Percentiles rank a stretch among this genome's conserved stretches.
Evolutionary conservation across 2,113 vertebrate species (phyloP).

Genomic region (Alouatta palliata): DNA sequence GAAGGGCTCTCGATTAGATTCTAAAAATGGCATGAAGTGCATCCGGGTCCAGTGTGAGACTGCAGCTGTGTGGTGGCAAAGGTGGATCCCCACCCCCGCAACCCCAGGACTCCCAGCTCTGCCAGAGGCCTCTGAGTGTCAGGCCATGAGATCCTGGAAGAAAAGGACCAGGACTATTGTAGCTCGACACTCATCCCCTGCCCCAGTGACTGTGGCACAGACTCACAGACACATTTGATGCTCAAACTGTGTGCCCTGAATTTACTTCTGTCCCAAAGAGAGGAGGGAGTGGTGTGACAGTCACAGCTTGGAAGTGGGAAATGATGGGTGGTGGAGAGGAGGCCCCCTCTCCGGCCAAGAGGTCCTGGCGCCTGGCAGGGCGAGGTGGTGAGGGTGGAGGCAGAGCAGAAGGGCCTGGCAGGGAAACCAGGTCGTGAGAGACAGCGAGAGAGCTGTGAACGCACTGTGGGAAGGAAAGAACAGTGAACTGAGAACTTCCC

Average conservation of each 20-base stretch:
- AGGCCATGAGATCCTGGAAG: background rate
- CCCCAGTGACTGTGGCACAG: background rate
- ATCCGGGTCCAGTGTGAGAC: background rate
- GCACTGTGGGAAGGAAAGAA: conserved; percentile 55
- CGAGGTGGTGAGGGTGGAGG: background rate
- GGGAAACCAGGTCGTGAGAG: conserved; percentile 67
- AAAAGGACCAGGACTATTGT: background rate
- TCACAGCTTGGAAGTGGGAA: background rate
- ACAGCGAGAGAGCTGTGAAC: conserved; percentile 67
- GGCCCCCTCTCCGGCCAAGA: background rate
- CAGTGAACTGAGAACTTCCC: conserved; percentile 66
- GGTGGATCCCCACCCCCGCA: background rate
- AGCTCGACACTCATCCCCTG: background rate
- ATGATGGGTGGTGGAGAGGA: background rate
- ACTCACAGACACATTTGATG: background rate
- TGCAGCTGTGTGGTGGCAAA: background rate
- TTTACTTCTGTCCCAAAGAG: background rate
- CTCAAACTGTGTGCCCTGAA: background rate
- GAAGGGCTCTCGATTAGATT: background rate
- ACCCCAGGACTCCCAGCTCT: background rate
- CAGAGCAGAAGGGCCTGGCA: conserved; percentile 54
- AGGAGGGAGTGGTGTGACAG: background rate
- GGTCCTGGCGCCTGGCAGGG: background rate
- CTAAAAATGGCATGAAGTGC: background rate
- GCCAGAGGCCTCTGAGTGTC: background rate